These are phyloP conservation scores for Scleropages formosus DNA, from an alignment of 2,797 vertebrate genomes.

Conservation along the genomic window DNA sequence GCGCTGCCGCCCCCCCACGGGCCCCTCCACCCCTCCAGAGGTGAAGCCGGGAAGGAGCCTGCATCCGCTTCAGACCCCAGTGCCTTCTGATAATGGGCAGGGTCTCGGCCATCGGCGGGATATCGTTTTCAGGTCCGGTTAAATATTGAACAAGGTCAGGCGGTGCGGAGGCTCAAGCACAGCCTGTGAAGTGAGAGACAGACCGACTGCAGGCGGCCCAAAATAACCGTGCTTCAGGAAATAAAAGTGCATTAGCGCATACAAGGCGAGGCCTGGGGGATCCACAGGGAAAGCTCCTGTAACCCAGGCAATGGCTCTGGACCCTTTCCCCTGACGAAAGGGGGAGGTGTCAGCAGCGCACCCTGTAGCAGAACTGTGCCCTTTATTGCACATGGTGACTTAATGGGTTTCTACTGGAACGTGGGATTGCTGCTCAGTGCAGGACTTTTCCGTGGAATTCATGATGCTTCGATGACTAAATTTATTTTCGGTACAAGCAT, in stretches of 20 bases:
- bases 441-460: too few relatives aligned
- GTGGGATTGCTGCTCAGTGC: neutral
- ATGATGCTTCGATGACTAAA: too few relatives aligned
- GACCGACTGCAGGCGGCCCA: neutral
- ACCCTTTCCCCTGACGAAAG: too few relatives aligned
- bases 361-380: too few relatives aligned
- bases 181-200: conserved; percentile 1
- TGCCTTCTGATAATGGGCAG: conserved; percentile 39
- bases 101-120: conserved; percentile 34
- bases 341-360: too few relatives aligned
- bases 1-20: conserved; percentile 28
- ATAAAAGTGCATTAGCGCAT: conserved; percentile 22
- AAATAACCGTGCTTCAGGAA: conserved; percentile 19
- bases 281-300: conserved; percentile 11
- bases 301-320: neutral
- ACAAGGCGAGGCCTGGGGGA: neutral
- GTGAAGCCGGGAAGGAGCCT: neutral
- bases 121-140: conserved; percentile 36
- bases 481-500: too few relatives aligned
- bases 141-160: conserved; percentile 33
- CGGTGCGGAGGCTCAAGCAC: neutral
- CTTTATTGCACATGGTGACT: neutral
- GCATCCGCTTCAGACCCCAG: neutral
- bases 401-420: neutral
- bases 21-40: neutral